Percentiles rank a stretch among this genome's conserved stretches.
These are phyloP conservation scores for Drosophila colorata DNA, from an alignment of 2,888 invertebrate species.

Conservation along the genomic window DNA sequence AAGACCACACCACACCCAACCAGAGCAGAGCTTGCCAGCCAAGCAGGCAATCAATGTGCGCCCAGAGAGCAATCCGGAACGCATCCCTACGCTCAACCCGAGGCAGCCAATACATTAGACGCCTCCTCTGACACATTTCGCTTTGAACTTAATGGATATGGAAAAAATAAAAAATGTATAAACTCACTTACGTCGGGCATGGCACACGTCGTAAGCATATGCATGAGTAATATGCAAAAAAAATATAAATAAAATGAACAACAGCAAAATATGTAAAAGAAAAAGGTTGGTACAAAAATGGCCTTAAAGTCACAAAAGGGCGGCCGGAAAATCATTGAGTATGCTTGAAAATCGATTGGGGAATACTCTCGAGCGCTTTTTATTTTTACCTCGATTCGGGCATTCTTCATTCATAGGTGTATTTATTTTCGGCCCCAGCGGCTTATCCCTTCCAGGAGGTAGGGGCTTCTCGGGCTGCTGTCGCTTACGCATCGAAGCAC, in stretches of 20 bases:
- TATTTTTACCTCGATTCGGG: slow-evolving; percentile 71
- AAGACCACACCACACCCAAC: slow-evolving; percentile 7
- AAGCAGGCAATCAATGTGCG: slow-evolving; percentile 45
- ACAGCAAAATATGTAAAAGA: slow-evolving; percentile 8
- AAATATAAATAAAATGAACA: slow-evolving; percentile 6
- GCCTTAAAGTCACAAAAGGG: slow-evolving; percentile 75
- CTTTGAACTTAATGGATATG: slow-evolving; percentile 81
- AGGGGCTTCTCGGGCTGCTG: slow-evolving; percentile 41
- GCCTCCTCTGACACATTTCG: slow-evolving; percentile 70
- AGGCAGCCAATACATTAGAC: slow-evolving; percentile 71
- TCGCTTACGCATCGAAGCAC: slow-evolving; percentile 70
- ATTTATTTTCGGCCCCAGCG: slow-evolving; percentile 67
- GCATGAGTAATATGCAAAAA: slow-evolving; percentile 57
- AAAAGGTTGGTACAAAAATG: slow-evolving; percentile 56
- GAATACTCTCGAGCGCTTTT: slow-evolving; percentile 72
- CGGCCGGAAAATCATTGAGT: slow-evolving; percentile 70
- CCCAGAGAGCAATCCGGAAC: slow-evolving; percentile 38
- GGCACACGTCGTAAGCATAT: slow-evolving; percentile 51
- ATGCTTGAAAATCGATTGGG: slow-evolving; percentile 75
- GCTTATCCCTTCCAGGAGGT: slow-evolving; percentile 45
- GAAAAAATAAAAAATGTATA: slow-evolving; percentile 80
- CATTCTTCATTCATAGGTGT: slow-evolving; percentile 37
- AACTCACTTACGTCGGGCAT: slow-evolving; percentile 50
- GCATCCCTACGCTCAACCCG: slow-evolving; percentile 37
- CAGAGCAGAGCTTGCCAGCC: slow-evolving; percentile 16